These are phyloP conservation scores for Myotis planiceps DNA, from an alignment of 2,797 vertebrate genomes.

Conservation along the genomic window DNA sequence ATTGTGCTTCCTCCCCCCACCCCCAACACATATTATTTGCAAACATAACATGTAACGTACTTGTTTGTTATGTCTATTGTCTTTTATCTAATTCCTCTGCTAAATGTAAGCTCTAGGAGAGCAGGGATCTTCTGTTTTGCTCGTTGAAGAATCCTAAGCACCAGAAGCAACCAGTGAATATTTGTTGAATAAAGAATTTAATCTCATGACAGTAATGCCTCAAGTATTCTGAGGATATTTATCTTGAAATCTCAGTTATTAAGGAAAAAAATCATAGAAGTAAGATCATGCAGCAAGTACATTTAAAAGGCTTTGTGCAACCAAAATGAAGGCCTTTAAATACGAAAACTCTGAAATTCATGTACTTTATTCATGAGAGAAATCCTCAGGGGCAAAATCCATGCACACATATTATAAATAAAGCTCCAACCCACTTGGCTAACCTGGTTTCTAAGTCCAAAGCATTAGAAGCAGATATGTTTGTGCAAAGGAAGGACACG, in stretches of 20 bases:
- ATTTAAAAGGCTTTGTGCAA: constrained; percentile 9
- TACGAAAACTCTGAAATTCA: constrained; percentile 25
- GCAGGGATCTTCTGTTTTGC: not conserved
- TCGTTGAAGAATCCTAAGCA: constrained; percentile 24
- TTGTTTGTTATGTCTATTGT: not conserved
- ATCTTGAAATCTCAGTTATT: constrained; percentile 39
- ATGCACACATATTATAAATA: not conserved
- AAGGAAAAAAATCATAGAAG: not conserved
- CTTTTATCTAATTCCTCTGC: constrained; percentile 20
- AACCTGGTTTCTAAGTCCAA: not conserved
- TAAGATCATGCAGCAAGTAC: not conserved
- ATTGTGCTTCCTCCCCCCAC: not conserved
- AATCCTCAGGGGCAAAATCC: not conserved
- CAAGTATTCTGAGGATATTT: constrained; percentile 29
- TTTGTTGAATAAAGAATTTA: not conserved
- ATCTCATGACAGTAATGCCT: not conserved
- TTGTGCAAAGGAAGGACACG: not conserved
- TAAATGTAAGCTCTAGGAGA: not conserved
- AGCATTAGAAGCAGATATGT: not conserved
- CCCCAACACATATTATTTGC: not conserved
- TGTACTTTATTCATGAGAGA: constrained; percentile 15
- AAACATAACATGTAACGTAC: not conserved
- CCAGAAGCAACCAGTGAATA: not conserved
- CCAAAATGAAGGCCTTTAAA: not conserved
- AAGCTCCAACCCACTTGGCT: not conserved